These are phyloP conservation scores for Brachionus rotundiformis DNA, from an alignment of 1,140 invertebrate species.

Conservation along the genomic window DNA sequence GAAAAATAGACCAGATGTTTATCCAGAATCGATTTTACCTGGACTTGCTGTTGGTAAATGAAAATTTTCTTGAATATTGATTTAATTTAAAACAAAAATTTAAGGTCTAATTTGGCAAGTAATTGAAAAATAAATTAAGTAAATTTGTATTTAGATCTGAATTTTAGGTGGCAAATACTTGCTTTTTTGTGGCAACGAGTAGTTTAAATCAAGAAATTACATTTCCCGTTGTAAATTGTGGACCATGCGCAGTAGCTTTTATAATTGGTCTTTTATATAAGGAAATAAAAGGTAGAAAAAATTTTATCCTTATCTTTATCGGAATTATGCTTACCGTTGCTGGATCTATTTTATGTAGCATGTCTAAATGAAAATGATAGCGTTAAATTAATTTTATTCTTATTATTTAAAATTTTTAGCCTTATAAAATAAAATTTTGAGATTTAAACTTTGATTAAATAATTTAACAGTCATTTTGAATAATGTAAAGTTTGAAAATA, in stretches of 20 bases:
- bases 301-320: neutral
- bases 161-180: constrained; percentile 56
- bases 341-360: constrained; percentile 23
- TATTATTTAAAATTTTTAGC: neutral
- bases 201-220: constrained; percentile 62
- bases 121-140: too few relatives aligned
- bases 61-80: neutral
- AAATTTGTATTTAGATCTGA: neutral
- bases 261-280: constrained; percentile 53
- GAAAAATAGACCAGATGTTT: constrained; percentile 61
- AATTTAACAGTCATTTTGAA: too few relatives aligned
- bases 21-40: constrained; percentile 62
- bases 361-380: constrained; percentile 17
- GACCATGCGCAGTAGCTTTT: constrained; percentile 54
- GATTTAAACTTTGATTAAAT: too few relatives aligned
- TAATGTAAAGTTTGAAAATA: too few relatives aligned
- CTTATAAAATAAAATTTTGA: too few relatives aligned
- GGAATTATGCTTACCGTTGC: constrained; percentile 23
- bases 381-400: neutral
- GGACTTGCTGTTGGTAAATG: constrained; percentile 57
- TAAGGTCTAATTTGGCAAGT: constrained; percentile 64
- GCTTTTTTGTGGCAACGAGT: constrained; percentile 65
- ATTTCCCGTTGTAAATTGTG: constrained; percentile 62
- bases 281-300: constrained; percentile 36
- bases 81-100: constrained; percentile 1